phyloP scores from a whole-genome alignment of 2,797 vertebrate genomes.

The Thamnophis elegans region DNA sequence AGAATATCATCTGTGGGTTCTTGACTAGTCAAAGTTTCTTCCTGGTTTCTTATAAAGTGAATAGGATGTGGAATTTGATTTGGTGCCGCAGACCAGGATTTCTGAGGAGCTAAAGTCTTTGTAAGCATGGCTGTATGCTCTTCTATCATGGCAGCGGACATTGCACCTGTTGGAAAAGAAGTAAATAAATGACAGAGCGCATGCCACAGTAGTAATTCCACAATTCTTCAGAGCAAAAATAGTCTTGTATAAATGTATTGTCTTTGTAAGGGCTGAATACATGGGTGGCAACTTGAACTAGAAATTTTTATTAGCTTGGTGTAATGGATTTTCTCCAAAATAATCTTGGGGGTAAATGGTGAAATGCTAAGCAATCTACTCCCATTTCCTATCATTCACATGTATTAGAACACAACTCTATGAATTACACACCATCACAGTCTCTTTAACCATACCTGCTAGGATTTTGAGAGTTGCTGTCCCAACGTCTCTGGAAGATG shows the following conservation, averaged over 20 bases:
- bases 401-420: neutral
- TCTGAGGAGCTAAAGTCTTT: neutral
- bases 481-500: neutral
- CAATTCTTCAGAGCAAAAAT: neutral
- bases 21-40: neutral
- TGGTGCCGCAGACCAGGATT: neutral
- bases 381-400: neutral
- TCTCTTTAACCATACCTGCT: neutral
- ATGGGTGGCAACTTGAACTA: neutral
- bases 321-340: neutral
- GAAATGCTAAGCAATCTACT: neutral
- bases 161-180: conserved; percentile 1
- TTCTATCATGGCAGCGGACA: conserved; percentile 22
- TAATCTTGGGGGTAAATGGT: neutral
- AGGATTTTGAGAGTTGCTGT: neutral
- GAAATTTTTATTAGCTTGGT: neutral
- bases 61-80: neutral
- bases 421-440: neutral
- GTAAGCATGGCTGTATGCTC: conserved; percentile 3
- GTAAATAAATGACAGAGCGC: neutral
- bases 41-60: neutral
- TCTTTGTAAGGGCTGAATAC: neutral
- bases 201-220: neutral
- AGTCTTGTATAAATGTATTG: neutral
- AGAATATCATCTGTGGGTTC: neutral